Base-by-base conservation (phyloP, 2,113 vertebrate species). In the Gallinago paraguaiae region DNA sequence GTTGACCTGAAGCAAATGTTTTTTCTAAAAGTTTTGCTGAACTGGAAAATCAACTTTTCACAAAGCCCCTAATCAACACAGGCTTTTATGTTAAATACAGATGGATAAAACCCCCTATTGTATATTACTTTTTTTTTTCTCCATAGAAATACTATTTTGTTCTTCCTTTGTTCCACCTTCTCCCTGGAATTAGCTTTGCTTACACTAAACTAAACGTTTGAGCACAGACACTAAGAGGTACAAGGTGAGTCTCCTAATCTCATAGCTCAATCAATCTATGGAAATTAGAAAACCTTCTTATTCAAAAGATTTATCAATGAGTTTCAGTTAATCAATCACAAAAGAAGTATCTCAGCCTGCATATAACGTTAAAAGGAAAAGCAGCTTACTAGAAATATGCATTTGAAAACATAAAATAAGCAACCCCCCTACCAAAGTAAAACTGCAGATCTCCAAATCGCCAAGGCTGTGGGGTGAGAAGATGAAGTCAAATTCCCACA, bases 11-110 rank as follows among this genome's bases (percentile, higher is more conserved):
- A 95, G 70, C 39, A 87, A 89, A 84, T 69, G 53, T 64, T 89
- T 95, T 92, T 76, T 87, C 91, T 82, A 22, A 82, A 95, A 95
- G 67, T 95, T 94, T 94, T 94, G 91, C 75, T 96, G 91, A 95
- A 95, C 94, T 96, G 94, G 95, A 95, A 96, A 95, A 97, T 95
- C 95, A 96, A 92, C 91, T 96, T 94, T 95, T 91, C 89, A 90
- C 89, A 94, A 96, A 89, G 74, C 53, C 63, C 50, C 54, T 91
- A 61, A 96, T 95, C 91, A 95, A 91, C 91, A 90, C 63, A 80
- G 78, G 31, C 70, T 80, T 94, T 92, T 46, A 76, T 37, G 45
- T 65, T 80, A 88, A 87, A 92, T 86, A 75, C 31, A 69, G 72
- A 86, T 82, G 61, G 77, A 92, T 86, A 95, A 94, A 79, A 6